Conservation (phyloP, 2,113 vertebrate species). For the Acrocephalus arundinaceus region DNA sequence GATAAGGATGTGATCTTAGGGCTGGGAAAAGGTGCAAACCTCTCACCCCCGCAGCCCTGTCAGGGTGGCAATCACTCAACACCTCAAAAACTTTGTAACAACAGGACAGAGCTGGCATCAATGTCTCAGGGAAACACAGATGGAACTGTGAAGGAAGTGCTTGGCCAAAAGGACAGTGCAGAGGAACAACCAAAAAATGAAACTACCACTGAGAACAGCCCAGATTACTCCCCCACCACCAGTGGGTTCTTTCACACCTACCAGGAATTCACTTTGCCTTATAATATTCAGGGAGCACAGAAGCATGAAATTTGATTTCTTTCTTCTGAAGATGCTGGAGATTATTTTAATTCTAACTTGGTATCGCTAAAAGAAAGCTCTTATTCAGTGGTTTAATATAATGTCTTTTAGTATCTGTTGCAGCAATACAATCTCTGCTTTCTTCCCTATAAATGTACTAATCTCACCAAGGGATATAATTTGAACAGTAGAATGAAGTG, state of each 20-base stretch:
- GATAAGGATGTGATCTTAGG: not conserved
- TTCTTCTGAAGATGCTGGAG: slow-evolving; percentile 36
- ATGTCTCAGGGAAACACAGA: not conserved
- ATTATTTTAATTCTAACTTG: slow-evolving; percentile 14
- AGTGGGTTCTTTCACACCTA: not conserved
- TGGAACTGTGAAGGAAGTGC: not conserved
- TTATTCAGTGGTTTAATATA: not conserved
- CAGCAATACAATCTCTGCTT: slow-evolving; percentile 11
- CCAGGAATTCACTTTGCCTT: not conserved
- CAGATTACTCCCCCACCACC: not conserved
- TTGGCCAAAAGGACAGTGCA: not conserved
- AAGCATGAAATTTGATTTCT: slow-evolving; percentile 48
- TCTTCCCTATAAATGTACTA: not conserved
- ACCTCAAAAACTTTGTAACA: not conserved
- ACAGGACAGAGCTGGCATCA: not conserved
- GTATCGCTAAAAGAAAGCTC: not conserved
- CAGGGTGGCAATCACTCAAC: not conserved
- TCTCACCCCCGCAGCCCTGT: rapidly evolving
- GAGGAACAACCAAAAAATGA: not conserved
- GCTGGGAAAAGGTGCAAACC: not conserved
- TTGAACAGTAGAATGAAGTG: not conserved
- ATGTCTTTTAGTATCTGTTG: slow-evolving; percentile 32
- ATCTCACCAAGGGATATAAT: not conserved
- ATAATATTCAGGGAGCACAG: not conserved
- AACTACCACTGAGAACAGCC: not conserved